Conservation (phyloP, 2,797 vertebrate genomes). For the Limnodromus scolopaceus region DNA sequence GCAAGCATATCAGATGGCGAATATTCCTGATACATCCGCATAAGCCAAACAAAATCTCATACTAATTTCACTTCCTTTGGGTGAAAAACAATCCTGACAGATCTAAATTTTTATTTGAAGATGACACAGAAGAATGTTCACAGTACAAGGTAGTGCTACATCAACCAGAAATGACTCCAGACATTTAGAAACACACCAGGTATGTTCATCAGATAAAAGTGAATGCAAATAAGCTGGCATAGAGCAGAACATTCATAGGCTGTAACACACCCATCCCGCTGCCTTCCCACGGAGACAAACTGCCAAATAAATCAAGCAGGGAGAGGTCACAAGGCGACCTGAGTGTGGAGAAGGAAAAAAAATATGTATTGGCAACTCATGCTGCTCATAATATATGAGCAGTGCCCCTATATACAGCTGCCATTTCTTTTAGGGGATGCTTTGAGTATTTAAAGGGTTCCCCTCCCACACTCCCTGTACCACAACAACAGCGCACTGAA, state of each 20-base stretch:
- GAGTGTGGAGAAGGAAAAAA: neutral
- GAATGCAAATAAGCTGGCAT: neutral
- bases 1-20: neutral
- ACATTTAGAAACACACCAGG: neutral
- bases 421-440: neutral
- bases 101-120: neutral
- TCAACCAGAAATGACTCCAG: neutral
- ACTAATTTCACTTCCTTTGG: neutral
- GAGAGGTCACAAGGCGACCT: neutral
- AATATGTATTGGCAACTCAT: neutral
- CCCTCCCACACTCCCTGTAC: fast-evolving
- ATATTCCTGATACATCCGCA: neutral
- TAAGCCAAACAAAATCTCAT: neutral
- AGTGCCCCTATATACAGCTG: neutral
- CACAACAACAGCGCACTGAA: fast-evolving
- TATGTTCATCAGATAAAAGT: neutral
- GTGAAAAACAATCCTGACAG: conserved; percentile 10
- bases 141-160: neutral
- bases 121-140: neutral
- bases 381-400: fast-evolving
- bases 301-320: conserved; percentile 28
- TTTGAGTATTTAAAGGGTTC: neutral
- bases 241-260: neutral
- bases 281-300: conserved; percentile 9
- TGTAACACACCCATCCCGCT: neutral